Percentiles rank a stretch among this genome's conserved stretches.
Evolutionary conservation across 2,888 invertebrate genomes (phyloP).

Genomic region (Campoletis raptor): DNA sequence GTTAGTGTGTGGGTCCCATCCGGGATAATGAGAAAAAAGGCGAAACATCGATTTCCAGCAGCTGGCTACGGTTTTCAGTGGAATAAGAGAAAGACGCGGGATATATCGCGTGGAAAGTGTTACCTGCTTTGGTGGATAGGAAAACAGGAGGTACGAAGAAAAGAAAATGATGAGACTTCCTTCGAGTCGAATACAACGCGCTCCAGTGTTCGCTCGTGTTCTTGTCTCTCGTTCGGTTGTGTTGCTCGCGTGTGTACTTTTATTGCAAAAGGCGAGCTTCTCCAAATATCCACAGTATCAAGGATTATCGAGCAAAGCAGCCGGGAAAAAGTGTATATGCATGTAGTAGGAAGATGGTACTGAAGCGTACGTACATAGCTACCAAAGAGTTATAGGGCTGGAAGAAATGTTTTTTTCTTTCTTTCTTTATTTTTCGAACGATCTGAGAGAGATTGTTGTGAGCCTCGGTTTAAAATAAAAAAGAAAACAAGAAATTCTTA

Average conservation of each 20-base stretch:
- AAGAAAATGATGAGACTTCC: conserved; percentile 38
- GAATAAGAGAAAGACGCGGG: conserved; percentile 23
- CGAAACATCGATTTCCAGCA: conserved; percentile 45
- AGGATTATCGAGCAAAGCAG: conserved; percentile 16
- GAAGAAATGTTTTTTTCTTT: conserved; percentile 68
- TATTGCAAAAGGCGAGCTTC: conserved; percentile 39
- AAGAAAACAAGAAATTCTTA: conserved; percentile 53
- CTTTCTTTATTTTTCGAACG: background rate
- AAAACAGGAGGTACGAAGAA: conserved; percentile 9
- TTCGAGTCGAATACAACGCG: conserved; percentile 7
- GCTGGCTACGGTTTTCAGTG: conserved; percentile 7
- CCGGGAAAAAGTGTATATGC: conserved; percentile 20
- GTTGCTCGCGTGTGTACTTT: conserved; percentile 26
- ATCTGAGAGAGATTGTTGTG: background rate
- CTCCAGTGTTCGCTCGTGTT: background rate
- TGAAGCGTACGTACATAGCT: conserved; percentile 3
- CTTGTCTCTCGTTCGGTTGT: conserved; percentile 13
- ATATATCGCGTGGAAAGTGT: conserved; percentile 5
- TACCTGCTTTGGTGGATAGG: background rate
- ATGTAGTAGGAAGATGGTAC: conserved; percentile 11
- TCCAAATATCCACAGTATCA: conserved; percentile 32
- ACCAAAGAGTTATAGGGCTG: conserved; percentile 40
- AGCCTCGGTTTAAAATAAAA: conserved; percentile 54
- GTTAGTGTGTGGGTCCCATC: background rate
- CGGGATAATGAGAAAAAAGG: conserved; percentile 32